Base-by-base conservation (phyloP, 2,888 invertebrate species). In the Acanthosoma haemorrhoidale region DNA sequence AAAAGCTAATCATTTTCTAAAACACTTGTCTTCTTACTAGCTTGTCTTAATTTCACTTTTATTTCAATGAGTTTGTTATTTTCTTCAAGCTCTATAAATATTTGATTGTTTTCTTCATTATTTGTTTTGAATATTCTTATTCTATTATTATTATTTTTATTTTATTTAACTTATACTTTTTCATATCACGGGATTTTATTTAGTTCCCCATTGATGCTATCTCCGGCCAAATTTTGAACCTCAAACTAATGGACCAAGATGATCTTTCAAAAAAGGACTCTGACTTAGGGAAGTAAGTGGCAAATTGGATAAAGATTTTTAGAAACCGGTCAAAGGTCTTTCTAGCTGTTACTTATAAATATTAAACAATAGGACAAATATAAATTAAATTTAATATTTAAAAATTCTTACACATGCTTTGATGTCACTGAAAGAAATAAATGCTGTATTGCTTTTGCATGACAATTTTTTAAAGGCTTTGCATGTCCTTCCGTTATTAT, bases 191-290 rank as follows among this genome's bases (percentile, higher is more conserved):
- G 69, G 72, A 71, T 70, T 43, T 70, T 36, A 69, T 73, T 18
- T 71, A 75, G 75, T 75, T 75, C 73, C 72, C 74, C 68, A 73
- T 75, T 41, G 73, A 74, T 69, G 73, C 75, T 29, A 39, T 51
- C 67, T 63, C 86, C 81, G 89, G 90, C 76, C 91, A 91, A 82
- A 83, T 84, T 79, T 82, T 91, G 81, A 86, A 87, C 77, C 81
- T 94, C 76, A 88, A 88, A 79, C 82, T 94, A 75, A 88, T 88
- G 84, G 95, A 96, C 85, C 88, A 89, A 81, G 96, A 96, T 81
- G 91, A 93, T 76, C 43, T 67, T 34, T 86, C 88, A 77, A 87
- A 88, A 80, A 86, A 86, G 76, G 94, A 96, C 83, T 95, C 95
- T 82, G 86, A 86, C 77, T 85, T 95, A 76, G 95, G 95, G 83